Evolutionary conservation across 2,888 invertebrate species (phyloP).

Genomic region (Andrena marginata): DNA sequence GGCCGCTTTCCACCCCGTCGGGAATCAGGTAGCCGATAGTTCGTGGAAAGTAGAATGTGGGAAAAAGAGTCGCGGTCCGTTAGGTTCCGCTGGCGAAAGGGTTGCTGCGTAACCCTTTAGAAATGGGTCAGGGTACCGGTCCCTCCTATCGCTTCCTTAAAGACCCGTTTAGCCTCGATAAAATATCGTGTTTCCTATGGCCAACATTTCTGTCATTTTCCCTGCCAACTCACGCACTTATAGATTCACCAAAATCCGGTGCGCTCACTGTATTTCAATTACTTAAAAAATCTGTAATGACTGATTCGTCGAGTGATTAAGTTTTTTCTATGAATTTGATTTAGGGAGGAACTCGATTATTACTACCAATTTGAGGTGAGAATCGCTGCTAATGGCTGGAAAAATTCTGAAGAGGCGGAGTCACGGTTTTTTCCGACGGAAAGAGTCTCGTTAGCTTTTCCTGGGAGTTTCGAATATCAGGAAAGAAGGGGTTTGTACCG

Average conservation of each 20-base stretch:
- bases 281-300: background rate
- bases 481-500: constrained; percentile 76
- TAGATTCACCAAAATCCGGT: background rate
- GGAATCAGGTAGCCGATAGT: constrained; percentile 69
- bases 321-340: background rate
- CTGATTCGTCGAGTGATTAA: background rate
- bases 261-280: background rate
- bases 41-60: constrained; percentile 82
- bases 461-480: constrained; percentile 64
- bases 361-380: background rate
- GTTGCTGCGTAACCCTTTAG: constrained; percentile 76
- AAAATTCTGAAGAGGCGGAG: constrained; percentile 1
- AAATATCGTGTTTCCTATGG: constrained; percentile 79
- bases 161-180: constrained; percentile 77
- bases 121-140: constrained; percentile 79
- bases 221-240: background rate
- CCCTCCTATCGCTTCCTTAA: constrained; percentile 74
- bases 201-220: constrained; percentile 17
- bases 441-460: constrained; percentile 44
- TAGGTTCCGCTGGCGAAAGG: constrained; percentile 79
- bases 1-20: constrained; percentile 41
- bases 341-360: too few relatives aligned
- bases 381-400: constrained; percentile 4
- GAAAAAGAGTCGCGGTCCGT: constrained; percentile 81
- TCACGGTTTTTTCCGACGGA: constrained; percentile 31